Evolutionary conservation across 2,113 vertebrate genomes (phyloP).

Genomic region (Tychaedon coryphoeus): DNA sequence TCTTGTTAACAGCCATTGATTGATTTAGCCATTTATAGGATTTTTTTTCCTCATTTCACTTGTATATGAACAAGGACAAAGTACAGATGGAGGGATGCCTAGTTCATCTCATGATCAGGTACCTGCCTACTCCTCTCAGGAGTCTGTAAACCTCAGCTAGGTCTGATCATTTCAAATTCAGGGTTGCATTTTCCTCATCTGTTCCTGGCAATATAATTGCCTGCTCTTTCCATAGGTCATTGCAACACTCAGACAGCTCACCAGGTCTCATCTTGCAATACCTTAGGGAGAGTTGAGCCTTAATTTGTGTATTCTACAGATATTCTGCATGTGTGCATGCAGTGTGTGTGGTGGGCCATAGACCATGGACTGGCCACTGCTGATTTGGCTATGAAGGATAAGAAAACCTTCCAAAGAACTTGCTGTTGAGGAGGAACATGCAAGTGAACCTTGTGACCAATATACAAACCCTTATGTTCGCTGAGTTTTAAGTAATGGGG

Average conservation of each 20-base stretch:
- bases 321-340: not conserved
- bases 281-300: not conserved
- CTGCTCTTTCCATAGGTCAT: not conserved
- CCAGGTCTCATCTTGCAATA: not conserved
- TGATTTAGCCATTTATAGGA: not conserved
- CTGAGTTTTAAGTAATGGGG: not conserved
- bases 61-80: not conserved
- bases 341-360: not conserved
- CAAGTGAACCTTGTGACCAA: not conserved
- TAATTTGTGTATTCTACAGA: not conserved
- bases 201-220: not conserved
- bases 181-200: not conserved
- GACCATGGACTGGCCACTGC: not conserved
- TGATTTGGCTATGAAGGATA: not conserved
- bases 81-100: not conserved
- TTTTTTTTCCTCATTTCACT: not conserved
- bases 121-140: not conserved
- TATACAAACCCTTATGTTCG: not conserved
- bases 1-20: not conserved
- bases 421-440: not conserved
- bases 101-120: accelerated
- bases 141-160: not conserved
- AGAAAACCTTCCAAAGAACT: not conserved
- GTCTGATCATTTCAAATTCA: not conserved
- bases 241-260: not conserved